Evolutionary conservation across 2,797 vertebrate species (phyloP).

Genomic region (Phalanger gymnotis): DNA sequence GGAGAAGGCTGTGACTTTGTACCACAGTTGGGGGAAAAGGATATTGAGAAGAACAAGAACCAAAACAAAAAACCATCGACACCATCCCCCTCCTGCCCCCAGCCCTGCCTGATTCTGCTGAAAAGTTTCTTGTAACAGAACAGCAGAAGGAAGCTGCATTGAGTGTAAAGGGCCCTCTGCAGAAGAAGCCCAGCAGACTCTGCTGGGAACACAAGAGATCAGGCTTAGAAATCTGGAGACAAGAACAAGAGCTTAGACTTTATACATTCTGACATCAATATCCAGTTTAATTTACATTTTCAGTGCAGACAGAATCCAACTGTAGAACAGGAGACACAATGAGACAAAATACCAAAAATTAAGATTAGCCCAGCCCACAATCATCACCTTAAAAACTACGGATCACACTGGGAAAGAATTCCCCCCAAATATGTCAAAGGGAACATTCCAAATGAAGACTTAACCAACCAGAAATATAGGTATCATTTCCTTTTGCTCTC

Average conservation of each 20-base stretch:
- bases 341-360: slow-evolving; percentile 72
- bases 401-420: slow-evolving; percentile 29
- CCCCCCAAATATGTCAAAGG: slow-evolving; percentile 53
- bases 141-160: slow-evolving; percentile 85
- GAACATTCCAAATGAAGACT: slow-evolving; percentile 76
- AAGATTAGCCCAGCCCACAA: slow-evolving; percentile 77
- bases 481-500: slow-evolving; percentile 43
- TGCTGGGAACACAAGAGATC: slow-evolving; percentile 80
- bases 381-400: slow-evolving; percentile 58
- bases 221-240: slow-evolving; percentile 78
- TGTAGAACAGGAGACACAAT: slow-evolving; percentile 69
- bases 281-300: slow-evolving; percentile 87
- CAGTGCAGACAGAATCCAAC: slow-evolving; percentile 85
- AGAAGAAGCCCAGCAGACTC: slow-evolving; percentile 82
- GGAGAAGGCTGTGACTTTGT: slow-evolving; percentile 68
- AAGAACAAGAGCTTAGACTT: slow-evolving; percentile 81
- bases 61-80: slow-evolving; percentile 25
- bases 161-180: slow-evolving; percentile 82
- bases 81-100: neutral
- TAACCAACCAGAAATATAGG: slow-evolving; percentile 70
- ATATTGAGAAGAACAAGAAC: slow-evolving; percentile 81
- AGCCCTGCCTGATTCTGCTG: slow-evolving; percentile 78
- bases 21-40: slow-evolving; percentile 67
- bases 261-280: slow-evolving; percentile 81
- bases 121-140: slow-evolving; percentile 80